These are phyloP conservation scores for Meiosimyza platycephala DNA, from an alignment of 2,888 invertebrate species.

Conservation along the genomic window DNA sequence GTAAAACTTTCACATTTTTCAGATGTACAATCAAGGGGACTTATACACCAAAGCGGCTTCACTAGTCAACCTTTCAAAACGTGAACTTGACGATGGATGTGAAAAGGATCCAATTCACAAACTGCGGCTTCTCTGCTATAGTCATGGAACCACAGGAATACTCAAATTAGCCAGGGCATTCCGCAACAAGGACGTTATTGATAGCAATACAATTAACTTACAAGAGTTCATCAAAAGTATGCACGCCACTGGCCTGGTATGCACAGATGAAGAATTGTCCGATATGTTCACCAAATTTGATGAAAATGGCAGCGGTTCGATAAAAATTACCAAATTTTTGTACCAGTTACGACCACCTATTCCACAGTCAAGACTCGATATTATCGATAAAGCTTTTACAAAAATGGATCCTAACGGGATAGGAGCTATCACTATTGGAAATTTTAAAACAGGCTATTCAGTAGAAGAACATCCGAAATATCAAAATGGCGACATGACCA, in stretches of 20 bases:
- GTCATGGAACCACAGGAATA: slow-evolving; percentile 89
- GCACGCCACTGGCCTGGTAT: slow-evolving; percentile 78
- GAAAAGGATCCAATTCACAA: slow-evolving; percentile 83
- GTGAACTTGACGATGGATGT: slow-evolving; percentile 73
- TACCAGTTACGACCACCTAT: slow-evolving; percentile 84
- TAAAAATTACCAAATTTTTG: slow-evolving; percentile 89
- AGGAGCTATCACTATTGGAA: slow-evolving; percentile 80
- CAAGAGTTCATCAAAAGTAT: slow-evolving; percentile 87
- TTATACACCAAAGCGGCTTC: slow-evolving; percentile 74
- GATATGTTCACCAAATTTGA: slow-evolving; percentile 71
- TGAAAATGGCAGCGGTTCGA: slow-evolving; percentile 79
- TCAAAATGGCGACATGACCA: slow-evolving; percentile 86
- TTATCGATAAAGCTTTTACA: slow-evolving; percentile 81
- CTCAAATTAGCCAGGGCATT: slow-evolving; percentile 88
- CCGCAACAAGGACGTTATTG: slow-evolving; percentile 92
- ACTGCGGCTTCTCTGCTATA: slow-evolving; percentile 83
- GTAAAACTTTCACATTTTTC: too few species aligned
- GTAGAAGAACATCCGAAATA: slow-evolving; percentile 83
- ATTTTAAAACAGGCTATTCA: slow-evolving; percentile 80
- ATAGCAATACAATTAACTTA: slow-evolving; percentile 80
- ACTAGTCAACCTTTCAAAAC: slow-evolving; percentile 79
- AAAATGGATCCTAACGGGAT: slow-evolving; percentile 88
- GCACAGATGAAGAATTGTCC: slow-evolving; percentile 68
- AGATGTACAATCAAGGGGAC: slow-evolving; percentile 54
- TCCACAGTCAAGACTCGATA: slow-evolving; percentile 76